Evolutionary conservation across 2,797 vertebrate genomes (phyloP), one percentile per base, ranked within the genome.

Genomic region (Poeciliopsis presidionis): DNA sequence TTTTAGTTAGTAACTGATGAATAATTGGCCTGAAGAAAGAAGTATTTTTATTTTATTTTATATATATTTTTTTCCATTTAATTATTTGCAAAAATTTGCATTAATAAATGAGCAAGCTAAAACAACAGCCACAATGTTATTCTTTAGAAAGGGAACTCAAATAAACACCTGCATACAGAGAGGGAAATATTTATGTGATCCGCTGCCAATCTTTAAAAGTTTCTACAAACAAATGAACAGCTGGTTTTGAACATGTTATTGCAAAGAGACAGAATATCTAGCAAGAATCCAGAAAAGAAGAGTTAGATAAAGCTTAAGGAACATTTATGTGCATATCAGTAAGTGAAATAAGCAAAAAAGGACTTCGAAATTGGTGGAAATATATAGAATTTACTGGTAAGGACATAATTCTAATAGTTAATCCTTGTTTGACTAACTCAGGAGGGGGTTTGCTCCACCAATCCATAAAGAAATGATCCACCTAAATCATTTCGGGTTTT

Each of bases 81-180:
- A n/a, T 25, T 69, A 43, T 13, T 16, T 46, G 13, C 5, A 33
- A 41, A n/a, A 47, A 55, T 39, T 78, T 55, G 8, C 30, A 8
- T n/a, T 45, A 72, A 65, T 22, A 65, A 74, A 59, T 13, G 59
- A 22, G 0, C 25, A 25, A 69, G 9, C 36, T 47, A 14, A 74
- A 72, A 75, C 45, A 65, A 65, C 36, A 12, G 11, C 25, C 59
- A 55, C 43, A 70, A 39, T 49, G 46, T 78, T 75, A 55, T 73
- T 25, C 61, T 65, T 73, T 53, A 22, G 25, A 67, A 46, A 74
- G 43, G 16, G 13, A 78, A 55, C 8, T 75, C 18, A 59, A 65
- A 78, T 28, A 77, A 25, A 20, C 76, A 57, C 46, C 25, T 39
- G 18, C 43, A 73, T 73, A 46, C 25, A 70, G 41, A 45, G 67